Percentiles rank a stretch among this genome's conserved stretches.
These are phyloP conservation scores for Galerucella calmariensis DNA, from an alignment of 2,888 invertebrate species.

Conservation along the genomic window DNA sequence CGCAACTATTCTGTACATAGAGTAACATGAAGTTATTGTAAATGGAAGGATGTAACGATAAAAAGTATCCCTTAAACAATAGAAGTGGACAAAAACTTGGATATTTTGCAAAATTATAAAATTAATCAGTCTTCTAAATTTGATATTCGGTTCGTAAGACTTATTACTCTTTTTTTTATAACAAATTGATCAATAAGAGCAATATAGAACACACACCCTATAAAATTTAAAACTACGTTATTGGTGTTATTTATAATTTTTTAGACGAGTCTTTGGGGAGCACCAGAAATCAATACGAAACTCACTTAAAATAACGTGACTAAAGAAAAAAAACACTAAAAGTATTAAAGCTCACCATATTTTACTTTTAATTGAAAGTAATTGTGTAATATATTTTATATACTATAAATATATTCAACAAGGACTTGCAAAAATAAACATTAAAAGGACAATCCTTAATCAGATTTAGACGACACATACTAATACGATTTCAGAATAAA, in stretches of 20 bases:
- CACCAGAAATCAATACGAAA: conserved; percentile 13
- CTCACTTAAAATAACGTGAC: conserved; percentile 23
- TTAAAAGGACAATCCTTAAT: conserved; percentile 18
- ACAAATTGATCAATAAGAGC: conserved; percentile 3
- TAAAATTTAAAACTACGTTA: conserved; percentile 12
- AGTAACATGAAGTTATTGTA: not conserved
- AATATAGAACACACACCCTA: conserved; percentile 7
- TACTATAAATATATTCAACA: not conserved
- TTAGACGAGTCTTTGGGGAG: conserved; percentile 10
- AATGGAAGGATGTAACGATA: conserved; percentile 6
- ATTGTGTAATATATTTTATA: not conserved
- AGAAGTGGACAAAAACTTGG: not conserved
- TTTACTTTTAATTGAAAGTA: conserved; percentile 8
- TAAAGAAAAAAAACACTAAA: conserved; percentile 18
- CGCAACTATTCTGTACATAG: not conserved
- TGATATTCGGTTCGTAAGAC: conserved; percentile 16
- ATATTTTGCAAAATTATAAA: conserved; percentile 16
- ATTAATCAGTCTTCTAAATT: conserved; percentile 26
- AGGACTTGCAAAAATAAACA: conserved; percentile 15
- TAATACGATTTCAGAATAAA: conserved; percentile 23
- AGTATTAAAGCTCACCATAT: conserved; percentile 25
- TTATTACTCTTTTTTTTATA: conserved; percentile 6
- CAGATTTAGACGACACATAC: conserved; percentile 26
- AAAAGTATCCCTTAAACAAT: not conserved
- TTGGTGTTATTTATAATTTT: conserved; percentile 12